These are phyloP conservation scores for Matsumyia berberina DNA, from an alignment of 2,888 invertebrate genomes.

Conservation along the genomic window DNA sequence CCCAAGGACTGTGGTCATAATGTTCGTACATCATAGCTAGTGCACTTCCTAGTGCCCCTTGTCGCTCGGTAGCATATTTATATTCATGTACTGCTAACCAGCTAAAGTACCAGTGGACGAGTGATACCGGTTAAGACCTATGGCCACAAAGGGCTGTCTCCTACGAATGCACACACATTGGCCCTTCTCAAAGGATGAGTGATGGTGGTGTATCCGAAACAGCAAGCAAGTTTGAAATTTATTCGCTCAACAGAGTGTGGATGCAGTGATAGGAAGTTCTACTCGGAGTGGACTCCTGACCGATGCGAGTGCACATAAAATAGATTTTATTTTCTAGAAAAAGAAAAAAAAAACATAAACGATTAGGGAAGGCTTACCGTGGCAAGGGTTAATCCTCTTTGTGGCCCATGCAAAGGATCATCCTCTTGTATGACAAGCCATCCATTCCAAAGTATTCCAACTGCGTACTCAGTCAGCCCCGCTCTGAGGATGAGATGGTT, in stretches of 20 bases:
- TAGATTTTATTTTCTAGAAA: constrained; percentile 27
- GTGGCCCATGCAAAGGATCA: not conserved
- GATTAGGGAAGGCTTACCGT: constrained; percentile 32
- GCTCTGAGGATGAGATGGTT: not conserved
- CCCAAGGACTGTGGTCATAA: constrained; percentile 22
- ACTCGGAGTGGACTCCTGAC: not conserved
- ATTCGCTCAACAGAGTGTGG: constrained; percentile 12
- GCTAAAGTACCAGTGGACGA: constrained; percentile 19
- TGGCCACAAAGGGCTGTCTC: constrained; percentile 12
- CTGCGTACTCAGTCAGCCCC: not conserved
- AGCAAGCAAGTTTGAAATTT: constrained; percentile 34
- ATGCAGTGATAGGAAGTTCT: constrained; percentile 6
- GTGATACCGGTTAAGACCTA: constrained; percentile 16
- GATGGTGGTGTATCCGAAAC: constrained; percentile 23
- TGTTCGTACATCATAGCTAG: not conserved
- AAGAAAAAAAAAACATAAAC: constrained; percentile 23
- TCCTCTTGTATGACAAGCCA: not conserved
- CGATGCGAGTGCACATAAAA: constrained; percentile 11
- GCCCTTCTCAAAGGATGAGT: constrained; percentile 39
- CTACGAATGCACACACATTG: constrained; percentile 2
- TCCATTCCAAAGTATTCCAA: not conserved
- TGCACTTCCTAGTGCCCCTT: constrained; percentile 17
- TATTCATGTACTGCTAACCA: constrained; percentile 63
- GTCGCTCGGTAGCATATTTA: constrained; percentile 34
- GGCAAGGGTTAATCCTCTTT: not conserved